Evolutionary conservation across 2,797 vertebrate species (phyloP), one percentile per base, ranked within the genome.

Genomic region (Sebastes umbrosus): DNA sequence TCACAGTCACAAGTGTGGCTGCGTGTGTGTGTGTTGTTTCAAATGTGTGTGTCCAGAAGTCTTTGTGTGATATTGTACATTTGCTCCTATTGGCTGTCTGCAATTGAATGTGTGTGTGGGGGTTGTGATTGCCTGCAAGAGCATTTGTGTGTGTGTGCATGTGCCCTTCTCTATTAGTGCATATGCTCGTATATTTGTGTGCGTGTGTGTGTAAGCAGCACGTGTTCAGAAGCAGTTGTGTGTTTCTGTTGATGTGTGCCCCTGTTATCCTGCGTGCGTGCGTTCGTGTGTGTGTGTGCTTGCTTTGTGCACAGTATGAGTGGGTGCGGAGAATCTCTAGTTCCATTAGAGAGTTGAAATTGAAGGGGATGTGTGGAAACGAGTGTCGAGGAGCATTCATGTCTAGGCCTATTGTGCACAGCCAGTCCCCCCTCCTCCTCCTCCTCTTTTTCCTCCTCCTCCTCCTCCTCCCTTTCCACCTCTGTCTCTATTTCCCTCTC

Each of bases 331-430:
- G 85, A 88, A 84, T 87, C 77, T 82, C 87, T 87, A 82, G 84
- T 91, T 92, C 93, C 91, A 94, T 94, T 94, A 93, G 90, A 86
- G 91, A 91, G 86, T 93, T 89, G 89, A 94, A 92, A 95, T 94
- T 93, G 94, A 94, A 93, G 90, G 88, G 85, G 90, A 92, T 91
- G 93, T 95, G 92, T 92, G 92, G 91, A 92, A 93, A 91, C 74
- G 91, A 94, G 92, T 93, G 91, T 93, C 84, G 90, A 93, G 89
- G 87, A 92, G 93, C 94, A 90, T 94, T 93, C 92, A 93, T 92
- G 91, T 90, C 87, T 83, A 80, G 92, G 92, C 92, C 92, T 80
- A 91, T 95, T 95, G 94, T 95, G 93, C 90, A 82, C 81, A 84
- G 79, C 77, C 83, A 78, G 59, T 59, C 59, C 79, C 69, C 60